A percentile compares a stretch with the other conserved stretches of the same genome.
Evolutionary conservation across 1,140 invertebrate genomes (phyloP).

Genomic region (Meloidogyne chitwoodi): DNA sequence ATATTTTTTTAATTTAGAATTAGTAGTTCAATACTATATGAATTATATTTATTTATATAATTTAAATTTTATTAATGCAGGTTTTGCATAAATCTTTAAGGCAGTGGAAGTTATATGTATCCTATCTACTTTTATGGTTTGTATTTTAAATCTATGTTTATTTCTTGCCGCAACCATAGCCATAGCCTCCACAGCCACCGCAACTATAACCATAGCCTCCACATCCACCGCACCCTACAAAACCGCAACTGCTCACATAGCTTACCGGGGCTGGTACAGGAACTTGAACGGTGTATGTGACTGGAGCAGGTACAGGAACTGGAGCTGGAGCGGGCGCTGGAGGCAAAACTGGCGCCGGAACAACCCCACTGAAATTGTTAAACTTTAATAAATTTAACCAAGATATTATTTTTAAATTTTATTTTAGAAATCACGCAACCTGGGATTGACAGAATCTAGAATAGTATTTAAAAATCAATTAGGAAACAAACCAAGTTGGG

Average conservation of each 20-base stretch:
- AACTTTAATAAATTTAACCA: too few relatives aligned
- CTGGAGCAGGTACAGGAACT: neutral
- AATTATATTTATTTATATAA: neutral
- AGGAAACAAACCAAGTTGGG: neutral
- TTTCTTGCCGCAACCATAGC: conserved; percentile 6
- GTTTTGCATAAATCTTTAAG: neutral
- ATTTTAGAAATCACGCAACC: too few relatives aligned
- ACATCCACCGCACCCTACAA: neutral
- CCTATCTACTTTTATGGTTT: neutral
- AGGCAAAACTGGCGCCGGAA: neutral
- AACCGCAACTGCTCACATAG: neutral
- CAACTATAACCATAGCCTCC: neutral
- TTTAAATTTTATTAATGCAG: neutral
- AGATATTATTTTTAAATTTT: neutral
- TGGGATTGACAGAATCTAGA: too few relatives aligned
- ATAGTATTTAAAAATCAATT: neutral
- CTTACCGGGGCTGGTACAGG: neutral
- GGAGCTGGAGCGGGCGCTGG: neutral
- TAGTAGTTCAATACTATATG: too few relatives aligned
- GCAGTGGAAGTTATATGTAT: neutral
- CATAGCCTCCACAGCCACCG: conserved; percentile 2
- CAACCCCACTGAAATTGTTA: neutral
- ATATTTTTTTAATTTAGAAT: too few relatives aligned
- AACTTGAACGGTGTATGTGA: neutral
- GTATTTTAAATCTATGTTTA: neutral